Evolutionary conservation across 2,888 invertebrate genomes (phyloP), one percentile per base, ranked within the genome.

Genomic region (Ennomos erosarius): DNA sequence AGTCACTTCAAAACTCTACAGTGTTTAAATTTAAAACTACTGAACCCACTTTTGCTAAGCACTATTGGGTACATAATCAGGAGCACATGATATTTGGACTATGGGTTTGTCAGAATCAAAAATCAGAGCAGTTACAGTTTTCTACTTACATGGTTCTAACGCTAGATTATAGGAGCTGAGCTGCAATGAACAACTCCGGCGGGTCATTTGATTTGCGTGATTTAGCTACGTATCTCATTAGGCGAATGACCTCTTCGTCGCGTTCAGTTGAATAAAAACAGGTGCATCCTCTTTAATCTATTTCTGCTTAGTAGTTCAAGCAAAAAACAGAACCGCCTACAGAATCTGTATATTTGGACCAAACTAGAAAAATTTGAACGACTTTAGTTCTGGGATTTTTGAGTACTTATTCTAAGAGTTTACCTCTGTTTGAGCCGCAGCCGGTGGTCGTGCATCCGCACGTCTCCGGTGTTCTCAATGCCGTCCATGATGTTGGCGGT

Each of bases 381-480:
- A 56, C n/a, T n/a, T n/a, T n/a, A 8, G 59, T 68, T 51, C 54
- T 35, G 35, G 47, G 11, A 51, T 44, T 62, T 43, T 33, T 37
- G 43, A 47, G 40, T 51, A n/a, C n/a, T n/a, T n/a, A 53, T 37
- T 33, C 9, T 49, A 39, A 40, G 13, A 42, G 35, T 48, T 73
- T 90, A 97, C 97, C 97, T 96, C 89, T 98, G 97, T 81, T 97
- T 96, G 78, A 98, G 93, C 88, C 97, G 96, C 78, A 97, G 94
- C 80, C 97, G 95, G 90, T 98, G 97, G 92, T 97, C 97, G 90
- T 98, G 97, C 85, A 98, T 95, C 72, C 97, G 95, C 74, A 98
- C 97, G 81, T 96, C 96, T 54, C 97, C 97, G 43, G 97, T 97
- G 89, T 96, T 97, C 92, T 97, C 96, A 89, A 98, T 96, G 75